Evolutionary conservation across 2,797 vertebrate species (phyloP), one percentile per base, ranked within the genome.

Genomic region (Helostoma temminkii): DNA sequence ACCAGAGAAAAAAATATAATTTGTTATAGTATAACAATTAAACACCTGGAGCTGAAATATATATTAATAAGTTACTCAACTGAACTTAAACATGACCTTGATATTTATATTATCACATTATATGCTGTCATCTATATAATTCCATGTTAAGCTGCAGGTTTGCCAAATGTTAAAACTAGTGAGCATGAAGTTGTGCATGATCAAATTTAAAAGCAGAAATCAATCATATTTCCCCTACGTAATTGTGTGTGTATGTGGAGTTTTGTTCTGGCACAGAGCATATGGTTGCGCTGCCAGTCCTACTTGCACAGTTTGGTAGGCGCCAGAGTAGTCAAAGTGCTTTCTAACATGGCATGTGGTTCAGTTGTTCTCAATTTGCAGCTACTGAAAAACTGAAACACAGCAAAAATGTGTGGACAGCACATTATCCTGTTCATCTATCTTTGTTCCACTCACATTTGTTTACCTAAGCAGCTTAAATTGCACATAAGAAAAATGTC

Each of bases 211-310:
- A 68, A 76, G 34, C 48, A 56, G 42, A 69, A 80, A 81, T 82
- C 61, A 78, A 81, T 84, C 53, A 76, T 21, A 49, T 61, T 70
- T 68, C 28, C 11, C 12, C 21, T 50, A 49, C 65, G 80, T 79
- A 37, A 63, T 18, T 72, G 47, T 57, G 47, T 50, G 6, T 60
- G 66, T 32, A 46, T 52, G 68, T 63, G 36, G 60, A 49, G 43
- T 32, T 65, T 47, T 36, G 37, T 62, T 74, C 84, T 90, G 92
- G 84, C 88, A 74, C 66, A 0, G 18, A 86, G 54, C 89, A 87
- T 88, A 89, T 77, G 84, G 79, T 21, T 68, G 64, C 71, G 68
- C 67, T 85, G 86, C 89, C 89, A 90, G 87, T 86, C 72, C 83
- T 83, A 79, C 81, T 90, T 89, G 86, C 82, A 83, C 86, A 84